Base-by-base conservation (phyloP, 2,113 vertebrate species). In the Cricetomys ansorgei region DNA sequence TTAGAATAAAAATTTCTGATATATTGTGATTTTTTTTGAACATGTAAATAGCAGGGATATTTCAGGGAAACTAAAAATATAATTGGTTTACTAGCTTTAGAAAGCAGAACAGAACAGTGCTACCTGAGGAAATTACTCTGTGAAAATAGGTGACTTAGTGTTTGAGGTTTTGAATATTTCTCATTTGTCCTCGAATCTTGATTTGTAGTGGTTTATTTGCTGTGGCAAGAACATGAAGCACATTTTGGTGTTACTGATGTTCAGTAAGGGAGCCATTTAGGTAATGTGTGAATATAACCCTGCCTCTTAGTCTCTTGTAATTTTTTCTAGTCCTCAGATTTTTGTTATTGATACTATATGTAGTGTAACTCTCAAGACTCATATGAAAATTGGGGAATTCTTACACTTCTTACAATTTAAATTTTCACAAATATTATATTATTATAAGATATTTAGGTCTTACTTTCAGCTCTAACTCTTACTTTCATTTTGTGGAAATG, bases 61-160 rank as follows among this genome's bases (percentile, higher is more conserved):
- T 87, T 95, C 43, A 97, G 50, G 67, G 84, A 87, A 95, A 37
- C 81, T 94, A 81, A 95, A 96, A 97, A 88, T 93, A 94, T 3
- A 93, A 4, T 96, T 93, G 69, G 89, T 94, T 50, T 45, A 40
- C 64, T 96, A 90, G 45, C 21, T 96, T 94, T 97, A 40, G 40
- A 94, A 96, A 80, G 25, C 65, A 93, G 23, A 93, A 25, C 10
- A 88, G 59, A 94, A 69, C 86, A 87, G 37, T 37, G 27, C 80
- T 94, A 94, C 45, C 43, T 90, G 45, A 50, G 62, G 27, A 94
- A 94, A 88, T 94, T 72, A 70, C 21, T 91, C 37, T 76, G 13
- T 94, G 91, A 95, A 95, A 94, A 94, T 57, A 84, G 37, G 70
- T 88, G 45, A 72, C 53, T 92, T 95, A 94, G 76, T 53, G 65